Evolutionary conservation across 2,113 vertebrate genomes (phyloP).

Genomic region (Notothenia rossii): DNA sequence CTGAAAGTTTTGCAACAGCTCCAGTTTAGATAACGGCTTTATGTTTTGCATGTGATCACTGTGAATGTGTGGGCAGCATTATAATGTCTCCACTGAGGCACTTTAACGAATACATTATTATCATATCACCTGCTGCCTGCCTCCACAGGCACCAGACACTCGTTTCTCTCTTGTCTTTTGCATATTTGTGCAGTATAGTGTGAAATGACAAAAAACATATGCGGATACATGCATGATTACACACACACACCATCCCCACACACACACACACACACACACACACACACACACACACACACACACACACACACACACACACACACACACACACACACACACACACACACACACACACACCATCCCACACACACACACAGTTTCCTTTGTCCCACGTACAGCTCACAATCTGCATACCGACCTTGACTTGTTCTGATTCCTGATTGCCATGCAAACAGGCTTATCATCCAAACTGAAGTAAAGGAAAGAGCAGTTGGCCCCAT

Average conservation of each 20-base stretch:
- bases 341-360: not conserved
- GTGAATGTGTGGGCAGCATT: slow-evolving; percentile 50
- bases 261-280: not conserved
- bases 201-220: not conserved
- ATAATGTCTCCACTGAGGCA: slow-evolving; percentile 38
- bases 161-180: not conserved
- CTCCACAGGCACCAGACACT: not conserved
- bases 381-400: slow-evolving; percentile 18
- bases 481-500: slow-evolving; percentile 58
- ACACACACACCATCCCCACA: not conserved
- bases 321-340: not conserved
- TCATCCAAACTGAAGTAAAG: slow-evolving; percentile 56
- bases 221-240: not conserved
- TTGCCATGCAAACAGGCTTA: slow-evolving; percentile 68
- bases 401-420: slow-evolving; percentile 62
- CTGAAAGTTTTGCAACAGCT: slow-evolving; percentile 28
- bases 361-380: not conserved
- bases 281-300: not conserved
- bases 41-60: slow-evolving; percentile 44
- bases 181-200: not conserved
- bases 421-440: slow-evolving; percentile 63
- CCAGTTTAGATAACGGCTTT: slow-evolving; percentile 46
- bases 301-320: not conserved
- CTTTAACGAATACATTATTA: slow-evolving; percentile 30
- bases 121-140: slow-evolving; percentile 34